A percentile compares a stretch with the other conserved stretches of the same genome.
phyloP scores from a whole-genome alignment of 92 coral and sea anemone species.

The Ricordea florida region DNA sequence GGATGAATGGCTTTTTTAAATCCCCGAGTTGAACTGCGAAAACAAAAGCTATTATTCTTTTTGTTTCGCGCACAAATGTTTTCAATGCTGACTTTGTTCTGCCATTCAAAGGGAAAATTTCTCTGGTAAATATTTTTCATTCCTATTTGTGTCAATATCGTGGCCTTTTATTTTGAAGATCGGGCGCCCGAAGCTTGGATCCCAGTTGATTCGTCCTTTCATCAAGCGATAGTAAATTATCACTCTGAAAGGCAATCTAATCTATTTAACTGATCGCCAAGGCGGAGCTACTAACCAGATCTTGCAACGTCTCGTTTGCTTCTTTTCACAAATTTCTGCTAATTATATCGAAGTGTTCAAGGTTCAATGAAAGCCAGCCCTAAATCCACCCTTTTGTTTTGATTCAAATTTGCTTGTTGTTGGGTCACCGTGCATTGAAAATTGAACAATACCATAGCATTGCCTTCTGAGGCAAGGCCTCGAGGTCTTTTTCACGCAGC shows the following conservation, averaged over 20 bases:
- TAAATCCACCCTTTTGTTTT: conserved; percentile 74
- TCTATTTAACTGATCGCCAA: conserved; percentile 71
- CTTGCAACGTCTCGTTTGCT: conserved; percentile 73
- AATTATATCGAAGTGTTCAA: conserved; percentile 80
- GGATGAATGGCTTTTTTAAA: conserved; percentile 83
- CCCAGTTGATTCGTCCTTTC: conserved; percentile 41
- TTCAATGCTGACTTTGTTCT: conserved; percentile 87
- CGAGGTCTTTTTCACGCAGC: conserved; percentile 36
- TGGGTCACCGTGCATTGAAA: conserved; percentile 50
- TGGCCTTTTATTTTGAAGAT: conserved; percentile 58
- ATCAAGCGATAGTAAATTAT: conserved; percentile 38
- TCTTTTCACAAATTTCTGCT: conserved; percentile 77
- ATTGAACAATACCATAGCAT: conserved; percentile 53
- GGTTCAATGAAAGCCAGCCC: conserved; percentile 66
- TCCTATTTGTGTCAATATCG: conserved; percentile 84
- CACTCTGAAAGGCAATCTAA: conserved; percentile 37
- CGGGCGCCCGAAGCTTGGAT: conserved; percentile 40
- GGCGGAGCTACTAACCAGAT: conserved; percentile 90
- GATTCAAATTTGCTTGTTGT: conserved; percentile 77
- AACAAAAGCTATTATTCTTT: conserved; percentile 84
- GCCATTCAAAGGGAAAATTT: conserved; percentile 76
- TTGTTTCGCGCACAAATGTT: conserved; percentile 73
- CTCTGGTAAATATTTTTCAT: conserved; percentile 89
- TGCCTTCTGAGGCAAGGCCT: conserved; percentile 15
- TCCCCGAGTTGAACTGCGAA: conserved; percentile 83